Base-by-base conservation (phyloP, 2,888 invertebrate species). In the Homarus gammarus region DNA sequence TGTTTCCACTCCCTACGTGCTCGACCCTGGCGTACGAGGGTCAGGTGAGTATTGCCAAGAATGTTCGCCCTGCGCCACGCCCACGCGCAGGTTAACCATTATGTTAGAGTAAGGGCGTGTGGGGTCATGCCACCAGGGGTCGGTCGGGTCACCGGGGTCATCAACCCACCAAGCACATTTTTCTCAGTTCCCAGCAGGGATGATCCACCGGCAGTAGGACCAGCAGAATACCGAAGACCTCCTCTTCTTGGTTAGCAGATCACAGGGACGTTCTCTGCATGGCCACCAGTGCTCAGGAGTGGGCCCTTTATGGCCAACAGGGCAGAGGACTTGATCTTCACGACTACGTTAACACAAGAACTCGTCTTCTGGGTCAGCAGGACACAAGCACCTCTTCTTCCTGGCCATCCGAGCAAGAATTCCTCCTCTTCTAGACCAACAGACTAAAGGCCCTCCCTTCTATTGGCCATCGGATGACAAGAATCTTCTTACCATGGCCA, bases 41-140 rank as follows among this genome's bases (percentile, higher is more conserved):
- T 64, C 72, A 38, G 70, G 33, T 70, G 84, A 84, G 84, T 84
- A 84, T 84, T 84, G 84, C 84, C 61, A 56, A 84, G 73, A 75
- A 22, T 44, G 31, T 33, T 64, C 38, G 38, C 56, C 44, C n/a
- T 61, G 68, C 27, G 18, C 38, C 73, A 27, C 36, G 64, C 44
- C 33, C 75, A n/a, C 18, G 38, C 15, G 36, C 75, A 61, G 8
- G 56, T 33, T 27, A 5, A 64, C 64, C 31, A 8, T 64, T 27
- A 64, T 64, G 64, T 0, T 27, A 64, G 22, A 56, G 56, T 56
- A 56, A 78, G 78, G 33, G 78, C n/a, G 61, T 40, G 38, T 27
- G 10, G 64, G 2, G 31, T 64, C 31, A 64, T 27, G 5, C 64
- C 64, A 64, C 64, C 64, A 64, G 64, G 64, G 6, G 64, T 64